These are phyloP conservation scores for Gobio gobio DNA, from an alignment of 2,113 vertebrate genomes.

Conservation along the genomic window DNA sequence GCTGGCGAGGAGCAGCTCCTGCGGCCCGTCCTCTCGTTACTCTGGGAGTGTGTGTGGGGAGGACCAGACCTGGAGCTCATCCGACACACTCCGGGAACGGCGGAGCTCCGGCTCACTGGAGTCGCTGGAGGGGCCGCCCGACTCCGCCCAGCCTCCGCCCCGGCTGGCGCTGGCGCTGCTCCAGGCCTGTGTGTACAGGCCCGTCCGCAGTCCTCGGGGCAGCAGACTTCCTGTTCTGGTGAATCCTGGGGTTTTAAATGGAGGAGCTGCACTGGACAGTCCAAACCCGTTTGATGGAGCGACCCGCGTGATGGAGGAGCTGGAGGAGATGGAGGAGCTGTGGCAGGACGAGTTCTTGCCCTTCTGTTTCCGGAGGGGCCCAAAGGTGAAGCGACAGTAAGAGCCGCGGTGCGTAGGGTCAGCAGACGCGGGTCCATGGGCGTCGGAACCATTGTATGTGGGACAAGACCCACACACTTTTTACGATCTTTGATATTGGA, in stretches of 20 bases:
- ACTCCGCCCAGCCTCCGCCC: slow-evolving; percentile 71
- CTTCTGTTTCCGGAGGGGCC: slow-evolving; percentile 84
- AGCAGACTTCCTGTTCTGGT: slow-evolving; percentile 86
- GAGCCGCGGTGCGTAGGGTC: no score
- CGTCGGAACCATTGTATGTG: no score
- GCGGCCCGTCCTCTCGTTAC: slow-evolving; percentile 78
- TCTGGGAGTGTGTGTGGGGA: slow-evolving; percentile 58
- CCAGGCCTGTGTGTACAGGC: slow-evolving; percentile 84
- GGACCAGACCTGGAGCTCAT: slow-evolving; percentile 34
- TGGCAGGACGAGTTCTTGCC: slow-evolving; percentile 86
- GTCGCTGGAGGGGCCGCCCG: slow-evolving; percentile 76
- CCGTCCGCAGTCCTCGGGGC: slow-evolving; percentile 80
- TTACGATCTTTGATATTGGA: no score
- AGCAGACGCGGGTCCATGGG: no score
- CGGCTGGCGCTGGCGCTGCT: slow-evolving; percentile 81
- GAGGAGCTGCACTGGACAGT: slow-evolving; percentile 70
- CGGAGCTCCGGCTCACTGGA: slow-evolving; percentile 82
- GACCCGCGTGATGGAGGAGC: slow-evolving; percentile 62
- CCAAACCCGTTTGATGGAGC: slow-evolving; percentile 47
- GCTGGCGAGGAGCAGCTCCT: slow-evolving; percentile 83
- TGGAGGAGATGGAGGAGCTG: slow-evolving; percentile 81
- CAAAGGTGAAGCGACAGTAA: slow-evolving; percentile 36
- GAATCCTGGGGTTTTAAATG: slow-evolving; percentile 67
- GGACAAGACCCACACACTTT: no score
- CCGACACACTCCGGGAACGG: slow-evolving; percentile 81